Evolutionary conservation across 37 sponge, comb jelly and placozoan species (phyloP).

Genomic region (Cliona cf. orientalis): DNA sequence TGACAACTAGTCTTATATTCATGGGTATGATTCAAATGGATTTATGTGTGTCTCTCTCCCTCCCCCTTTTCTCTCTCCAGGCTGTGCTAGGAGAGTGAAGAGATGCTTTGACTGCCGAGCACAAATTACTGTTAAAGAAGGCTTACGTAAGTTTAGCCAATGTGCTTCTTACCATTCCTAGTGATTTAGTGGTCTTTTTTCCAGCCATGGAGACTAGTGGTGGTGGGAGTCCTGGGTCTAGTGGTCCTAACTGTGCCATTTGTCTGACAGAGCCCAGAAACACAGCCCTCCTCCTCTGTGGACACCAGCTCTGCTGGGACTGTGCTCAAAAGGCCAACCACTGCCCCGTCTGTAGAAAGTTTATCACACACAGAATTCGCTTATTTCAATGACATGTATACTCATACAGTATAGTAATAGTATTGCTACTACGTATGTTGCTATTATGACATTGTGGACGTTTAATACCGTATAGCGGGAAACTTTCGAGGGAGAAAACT

Average conservation of each 20-base stretch:
- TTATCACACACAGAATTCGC: conserved; percentile 78
- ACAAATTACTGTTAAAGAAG: conserved; percentile 51
- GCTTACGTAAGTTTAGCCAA: conserved; percentile 56
- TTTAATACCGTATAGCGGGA: too few species aligned
- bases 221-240: too few species aligned
- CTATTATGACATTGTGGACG: too few species aligned
- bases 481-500: too few species aligned
- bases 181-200: background rate
- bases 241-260: conserved; percentile 46
- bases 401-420: background rate
- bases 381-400: conserved; percentile 60
- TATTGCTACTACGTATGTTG: too few species aligned
- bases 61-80: conserved; percentile 27
- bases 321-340: conserved; percentile 77
- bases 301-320: conserved; percentile 83
- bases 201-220: background rate
- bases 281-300: conserved; percentile 85
- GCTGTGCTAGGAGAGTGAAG: conserved; percentile 59
- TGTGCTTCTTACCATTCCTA: too few species aligned
- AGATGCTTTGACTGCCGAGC: conserved; percentile 65
- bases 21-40: too few species aligned
- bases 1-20: too few species aligned
- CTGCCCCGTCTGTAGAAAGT: conserved; percentile 84
- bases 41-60: background rate
- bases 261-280: conserved; percentile 80